Conservation (phyloP, 1,140 invertebrate genomes). For the Papilio helenus region DNA sequence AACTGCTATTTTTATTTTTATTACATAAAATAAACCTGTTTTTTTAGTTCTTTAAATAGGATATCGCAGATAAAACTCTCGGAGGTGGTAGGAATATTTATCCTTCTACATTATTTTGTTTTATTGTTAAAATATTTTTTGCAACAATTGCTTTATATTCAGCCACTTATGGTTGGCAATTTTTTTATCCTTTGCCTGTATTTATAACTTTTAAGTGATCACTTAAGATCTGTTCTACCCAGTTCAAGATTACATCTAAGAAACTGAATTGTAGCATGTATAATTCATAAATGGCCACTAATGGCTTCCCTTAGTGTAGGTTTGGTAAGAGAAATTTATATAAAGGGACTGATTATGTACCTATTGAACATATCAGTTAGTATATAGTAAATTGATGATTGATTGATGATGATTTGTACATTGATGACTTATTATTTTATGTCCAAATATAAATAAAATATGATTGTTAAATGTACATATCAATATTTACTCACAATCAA, state of each 20-base stretch:
- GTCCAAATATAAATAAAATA: background rate
- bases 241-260: background rate
- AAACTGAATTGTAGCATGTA: background rate
- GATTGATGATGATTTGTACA: too few species aligned
- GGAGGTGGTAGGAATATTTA: background rate
- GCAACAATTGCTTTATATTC: background rate
- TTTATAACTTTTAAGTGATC: background rate
- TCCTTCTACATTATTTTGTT: background rate
- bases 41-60: background rate
- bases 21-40: background rate
- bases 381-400: too few species aligned
- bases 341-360: background rate
- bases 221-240: background rate
- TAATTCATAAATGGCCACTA: background rate
- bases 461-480: background rate
- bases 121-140: background rate
- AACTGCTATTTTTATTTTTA: background rate
- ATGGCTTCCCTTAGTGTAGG: background rate
- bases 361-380: background rate
- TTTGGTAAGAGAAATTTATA: background rate
- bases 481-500: background rate
- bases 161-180: background rate
- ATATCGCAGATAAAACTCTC: background rate
- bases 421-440: too few species aligned
- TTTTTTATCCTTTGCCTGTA: background rate